A percentile compares a stretch with the other conserved stretches of the same genome.
Evolutionary conservation across 1,140 invertebrate species (phyloP).

Genomic region (Daktulosphaira vitifoliae): DNA sequence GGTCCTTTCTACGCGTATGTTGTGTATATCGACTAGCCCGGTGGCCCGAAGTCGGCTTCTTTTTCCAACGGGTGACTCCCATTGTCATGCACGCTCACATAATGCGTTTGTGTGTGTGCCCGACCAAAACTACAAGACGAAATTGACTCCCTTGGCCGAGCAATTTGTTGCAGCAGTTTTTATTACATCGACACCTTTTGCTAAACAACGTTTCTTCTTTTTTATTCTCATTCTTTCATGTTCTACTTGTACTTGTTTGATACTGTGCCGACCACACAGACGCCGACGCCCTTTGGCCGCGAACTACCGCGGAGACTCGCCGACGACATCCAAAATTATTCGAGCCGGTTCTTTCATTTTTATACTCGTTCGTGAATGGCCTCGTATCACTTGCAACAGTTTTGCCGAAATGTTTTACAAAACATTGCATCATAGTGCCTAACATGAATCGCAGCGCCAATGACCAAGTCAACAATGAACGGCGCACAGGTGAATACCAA

Average conservation of each 20-base stretch:
- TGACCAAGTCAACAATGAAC: no score
- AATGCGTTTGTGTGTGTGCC: constrained; percentile 1
- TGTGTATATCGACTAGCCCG: neutral
- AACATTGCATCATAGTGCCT: no score
- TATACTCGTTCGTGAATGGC: no score
- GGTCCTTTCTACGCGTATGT: no score
- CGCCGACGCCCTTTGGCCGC: constrained; percentile 1
- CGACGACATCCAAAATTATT: constrained; percentile 15
- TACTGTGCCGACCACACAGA: constrained; percentile 26
- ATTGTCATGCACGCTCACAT: neutral
- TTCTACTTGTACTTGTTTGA: constrained; percentile 1
- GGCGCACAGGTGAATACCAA: no score
- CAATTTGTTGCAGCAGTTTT: constrained; percentile 33
- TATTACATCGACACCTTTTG: constrained; percentile 33
- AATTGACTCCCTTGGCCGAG: constrained; percentile 21
- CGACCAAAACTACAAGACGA: constrained; percentile 20
- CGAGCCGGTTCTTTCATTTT: neutral
- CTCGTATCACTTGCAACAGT: no score
- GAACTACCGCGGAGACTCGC: neutral
- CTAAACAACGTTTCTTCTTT: constrained; percentile 28
- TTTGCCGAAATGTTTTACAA: no score
- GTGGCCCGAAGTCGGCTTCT: constrained; percentile 24
- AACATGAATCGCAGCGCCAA: no score
- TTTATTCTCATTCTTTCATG: neutral
- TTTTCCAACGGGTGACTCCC: constrained; percentile 12